phyloP scores from a whole-genome alignment of 2,113 vertebrate genomes.

The Eolophus roseicapilla region DNA sequence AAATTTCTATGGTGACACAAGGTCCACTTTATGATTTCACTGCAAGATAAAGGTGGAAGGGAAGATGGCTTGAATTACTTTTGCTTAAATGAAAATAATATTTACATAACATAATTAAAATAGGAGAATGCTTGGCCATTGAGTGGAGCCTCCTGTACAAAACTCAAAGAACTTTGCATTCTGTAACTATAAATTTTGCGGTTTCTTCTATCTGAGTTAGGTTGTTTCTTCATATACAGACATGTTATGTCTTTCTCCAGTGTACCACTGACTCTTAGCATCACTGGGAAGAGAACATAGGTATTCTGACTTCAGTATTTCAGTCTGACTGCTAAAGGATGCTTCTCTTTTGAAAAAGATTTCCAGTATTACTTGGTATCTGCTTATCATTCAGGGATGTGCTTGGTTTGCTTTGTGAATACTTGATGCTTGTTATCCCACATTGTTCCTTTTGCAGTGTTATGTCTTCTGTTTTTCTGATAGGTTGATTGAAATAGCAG shows the following conservation, averaged over 20 bases:
- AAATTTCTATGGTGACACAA: neutral
- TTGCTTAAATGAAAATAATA: neutral
- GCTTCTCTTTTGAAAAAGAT: neutral
- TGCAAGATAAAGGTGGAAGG: neutral
- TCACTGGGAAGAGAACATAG: neutral
- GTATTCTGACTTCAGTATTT: neutral
- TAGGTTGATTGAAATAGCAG: slow-evolving; percentile 83
- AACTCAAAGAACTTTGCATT: neutral
- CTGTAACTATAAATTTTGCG: neutral
- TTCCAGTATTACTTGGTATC: neutral
- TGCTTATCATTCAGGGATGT: neutral
- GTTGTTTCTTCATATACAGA: neutral
- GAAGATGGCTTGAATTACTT: neutral
- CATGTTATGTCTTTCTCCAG: neutral
- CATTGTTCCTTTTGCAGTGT: neutral
- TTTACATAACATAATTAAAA: neutral
- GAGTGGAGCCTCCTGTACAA: neutral
- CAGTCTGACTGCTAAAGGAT: neutral
- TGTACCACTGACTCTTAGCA: neutral
- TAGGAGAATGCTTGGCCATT: neutral
- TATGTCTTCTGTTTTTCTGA: neutral
- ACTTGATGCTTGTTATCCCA: neutral
- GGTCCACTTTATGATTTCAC: neutral
- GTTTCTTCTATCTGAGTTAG: neutral
- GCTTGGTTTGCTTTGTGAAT: neutral